Evolutionary conservation across 2,888 invertebrate genomes (phyloP).

Genomic region (Zhengitettix transpicula): DNA sequence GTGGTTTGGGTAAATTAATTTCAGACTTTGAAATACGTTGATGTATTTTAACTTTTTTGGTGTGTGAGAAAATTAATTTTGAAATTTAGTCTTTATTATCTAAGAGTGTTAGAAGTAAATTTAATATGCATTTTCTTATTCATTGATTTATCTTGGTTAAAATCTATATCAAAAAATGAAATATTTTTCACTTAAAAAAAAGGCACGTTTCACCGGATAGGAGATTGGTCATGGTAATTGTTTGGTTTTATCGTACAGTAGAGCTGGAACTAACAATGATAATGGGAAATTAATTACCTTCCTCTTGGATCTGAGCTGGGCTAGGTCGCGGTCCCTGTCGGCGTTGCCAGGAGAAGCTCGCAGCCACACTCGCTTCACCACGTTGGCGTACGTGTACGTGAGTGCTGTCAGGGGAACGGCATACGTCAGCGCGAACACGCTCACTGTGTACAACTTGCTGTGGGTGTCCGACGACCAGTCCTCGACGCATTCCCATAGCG

Average conservation of each 20-base stretch:
- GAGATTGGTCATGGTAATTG: no score
- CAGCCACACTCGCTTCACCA: conserved; percentile 26
- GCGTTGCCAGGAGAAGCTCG: conserved; percentile 28
- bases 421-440: conserved; percentile 21
- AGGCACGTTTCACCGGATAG: no score
- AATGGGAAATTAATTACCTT: conserved; percentile 20
- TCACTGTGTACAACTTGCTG: conserved; percentile 19
- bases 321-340: conserved; percentile 24
- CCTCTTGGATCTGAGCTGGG: conserved; percentile 25
- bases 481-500: conserved; percentile 16
- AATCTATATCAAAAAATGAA: no score
- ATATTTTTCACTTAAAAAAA: no score
- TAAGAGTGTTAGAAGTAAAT: no score
- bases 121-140: no score
- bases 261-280: neutral
- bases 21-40: no score
- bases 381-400: conserved; percentile 26
- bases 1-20: no score
- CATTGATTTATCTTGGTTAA: no score
- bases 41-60: no score
- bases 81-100: no score
- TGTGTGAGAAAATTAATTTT: no score
- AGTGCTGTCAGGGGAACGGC: conserved; percentile 25
- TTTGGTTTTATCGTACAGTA: conserved; percentile 17
- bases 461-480: conserved; percentile 13